Evolutionary conservation across 1,140 invertebrate species (phyloP).

Genomic region (Micrasema minimum): DNA sequence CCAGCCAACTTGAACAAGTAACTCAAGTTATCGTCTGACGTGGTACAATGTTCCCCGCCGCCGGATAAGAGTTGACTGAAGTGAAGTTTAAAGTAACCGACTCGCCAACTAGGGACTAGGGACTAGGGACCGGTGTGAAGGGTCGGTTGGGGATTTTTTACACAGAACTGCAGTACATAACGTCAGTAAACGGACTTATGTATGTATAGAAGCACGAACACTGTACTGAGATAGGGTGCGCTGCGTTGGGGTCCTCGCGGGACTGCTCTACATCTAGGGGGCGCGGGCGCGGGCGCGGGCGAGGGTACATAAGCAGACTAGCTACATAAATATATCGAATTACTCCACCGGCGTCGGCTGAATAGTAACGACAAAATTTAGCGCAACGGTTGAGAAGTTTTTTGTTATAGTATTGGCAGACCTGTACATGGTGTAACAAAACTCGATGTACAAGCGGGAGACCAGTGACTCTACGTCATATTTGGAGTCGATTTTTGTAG

Average conservation of each 20-base stretch:
- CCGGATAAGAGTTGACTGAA: conserved; percentile 10
- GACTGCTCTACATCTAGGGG: too few relatives aligned
- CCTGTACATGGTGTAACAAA: too few relatives aligned
- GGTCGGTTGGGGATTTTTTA: conserved; percentile 27
- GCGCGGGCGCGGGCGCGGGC: too few relatives aligned
- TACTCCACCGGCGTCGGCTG: too few relatives aligned
- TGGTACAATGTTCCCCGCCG: not conserved
- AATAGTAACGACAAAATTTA: too few relatives aligned
- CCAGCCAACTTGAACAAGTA: not conserved
- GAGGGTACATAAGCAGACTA: too few relatives aligned
- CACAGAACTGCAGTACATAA: conserved; percentile 21
- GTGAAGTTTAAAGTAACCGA: conserved; percentile 7
- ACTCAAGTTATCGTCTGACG: not conserved
- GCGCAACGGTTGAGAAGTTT: not conserved
- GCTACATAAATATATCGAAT: too few relatives aligned
- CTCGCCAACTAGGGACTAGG: not conserved
- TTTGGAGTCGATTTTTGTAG: too few relatives aligned
- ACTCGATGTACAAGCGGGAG: too few relatives aligned
- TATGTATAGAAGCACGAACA: conserved; percentile 7
- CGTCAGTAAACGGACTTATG: conserved; percentile 4
- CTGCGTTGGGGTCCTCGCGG: not conserved
- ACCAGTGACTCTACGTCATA: too few relatives aligned
- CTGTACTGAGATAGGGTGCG: conserved; percentile 18
- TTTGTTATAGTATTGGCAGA: too few relatives aligned
- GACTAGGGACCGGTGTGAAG: conserved; percentile 16